A percentile compares a stretch with the other conserved stretches of the same genome.
These are phyloP conservation scores for Oryzias javanicus DNA, from an alignment of 2,113 vertebrate genomes.

Conservation along the genomic window DNA sequence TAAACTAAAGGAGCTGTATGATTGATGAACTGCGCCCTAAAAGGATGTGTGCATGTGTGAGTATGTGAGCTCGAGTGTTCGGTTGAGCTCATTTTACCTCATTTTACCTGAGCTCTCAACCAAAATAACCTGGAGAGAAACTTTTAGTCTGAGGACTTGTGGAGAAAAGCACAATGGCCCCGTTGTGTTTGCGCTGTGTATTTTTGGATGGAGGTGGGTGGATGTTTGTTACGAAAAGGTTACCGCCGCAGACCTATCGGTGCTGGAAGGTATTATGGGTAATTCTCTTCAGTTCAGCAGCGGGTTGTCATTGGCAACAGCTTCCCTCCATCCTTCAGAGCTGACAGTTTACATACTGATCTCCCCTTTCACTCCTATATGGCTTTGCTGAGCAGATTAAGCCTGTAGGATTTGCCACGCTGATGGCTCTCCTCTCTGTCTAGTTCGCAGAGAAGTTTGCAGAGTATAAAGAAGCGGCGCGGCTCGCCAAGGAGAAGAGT, in stretches of 20 bases:
- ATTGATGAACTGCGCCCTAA: constrained; percentile 33
- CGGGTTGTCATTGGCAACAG: constrained; percentile 39
- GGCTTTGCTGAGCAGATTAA: constrained; percentile 39
- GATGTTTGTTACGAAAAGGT: constrained; percentile 18
- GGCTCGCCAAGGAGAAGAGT: constrained; percentile 95
- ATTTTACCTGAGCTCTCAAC: constrained; percentile 30
- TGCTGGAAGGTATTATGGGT: constrained; percentile 44
- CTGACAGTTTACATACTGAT: constrained; percentile 31
- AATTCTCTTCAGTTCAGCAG: constrained; percentile 35
- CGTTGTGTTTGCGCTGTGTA: constrained; percentile 13
- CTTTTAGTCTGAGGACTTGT: constrained; percentile 25
- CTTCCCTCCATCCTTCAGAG: constrained; percentile 14
- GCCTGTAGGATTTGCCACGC: constrained; percentile 16
- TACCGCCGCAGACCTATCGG: constrained; percentile 40
- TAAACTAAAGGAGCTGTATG: constrained; percentile 21
- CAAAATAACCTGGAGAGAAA: constrained; percentile 45
- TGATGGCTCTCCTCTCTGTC: constrained; percentile 42
- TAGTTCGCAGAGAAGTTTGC: constrained; percentile 99
- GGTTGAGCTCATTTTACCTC: constrained; percentile 52
- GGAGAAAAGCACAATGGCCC: constrained; percentile 23
- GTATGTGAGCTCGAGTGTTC: constrained; percentile 18
- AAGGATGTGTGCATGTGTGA: constrained; percentile 11
- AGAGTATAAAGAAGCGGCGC: constrained; percentile 97
- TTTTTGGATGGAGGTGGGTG: constrained; percentile 1
- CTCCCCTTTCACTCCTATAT: constrained; percentile 13